phyloP scores from a whole-genome alignment of 64 coral and sea anemone genomes.

The Stichodactyla helianthus region DNA sequence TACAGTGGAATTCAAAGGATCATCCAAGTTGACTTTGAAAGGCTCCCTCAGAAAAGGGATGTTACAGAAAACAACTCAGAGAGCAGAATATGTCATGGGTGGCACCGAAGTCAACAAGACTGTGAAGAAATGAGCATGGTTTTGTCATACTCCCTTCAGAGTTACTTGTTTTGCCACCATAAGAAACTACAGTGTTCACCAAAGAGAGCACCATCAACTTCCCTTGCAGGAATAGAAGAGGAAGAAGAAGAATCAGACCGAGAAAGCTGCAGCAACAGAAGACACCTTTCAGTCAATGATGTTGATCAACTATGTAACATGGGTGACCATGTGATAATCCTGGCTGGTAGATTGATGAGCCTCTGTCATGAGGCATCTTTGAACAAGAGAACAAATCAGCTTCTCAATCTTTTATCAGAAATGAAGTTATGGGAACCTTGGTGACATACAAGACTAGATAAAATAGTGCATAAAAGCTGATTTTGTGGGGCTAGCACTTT shows the following conservation, averaged over 20 bases:
- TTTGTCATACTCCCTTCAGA: slow-evolving; percentile 7
- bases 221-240: too few species aligned
- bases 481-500: too few species aligned
- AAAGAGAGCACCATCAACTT: neutral
- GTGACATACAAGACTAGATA: neutral
- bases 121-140: neutral
- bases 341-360: slow-evolving; percentile 1
- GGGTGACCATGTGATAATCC: slow-evolving; percentile 2
- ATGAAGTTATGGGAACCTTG: slow-evolving; percentile 12
- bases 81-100: neutral
- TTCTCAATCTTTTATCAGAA: neutral
- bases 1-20: neutral
- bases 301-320: slow-evolving; percentile 10
- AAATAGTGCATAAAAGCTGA: too few species aligned
- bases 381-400: neutral
- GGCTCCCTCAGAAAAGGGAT: neutral
- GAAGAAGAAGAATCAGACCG: neutral
- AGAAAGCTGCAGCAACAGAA: neutral
- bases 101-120: neutral
- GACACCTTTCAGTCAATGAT: slow-evolving; percentile 6
- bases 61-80: neutral
- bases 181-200: slow-evolving; percentile 18
- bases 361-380: neutral
- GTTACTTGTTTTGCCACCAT: slow-evolving; percentile 19
- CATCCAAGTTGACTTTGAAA: neutral